These are phyloP conservation scores for Carabus problematicus DNA, from an alignment of 2,888 invertebrate species.

Conservation along the genomic window DNA sequence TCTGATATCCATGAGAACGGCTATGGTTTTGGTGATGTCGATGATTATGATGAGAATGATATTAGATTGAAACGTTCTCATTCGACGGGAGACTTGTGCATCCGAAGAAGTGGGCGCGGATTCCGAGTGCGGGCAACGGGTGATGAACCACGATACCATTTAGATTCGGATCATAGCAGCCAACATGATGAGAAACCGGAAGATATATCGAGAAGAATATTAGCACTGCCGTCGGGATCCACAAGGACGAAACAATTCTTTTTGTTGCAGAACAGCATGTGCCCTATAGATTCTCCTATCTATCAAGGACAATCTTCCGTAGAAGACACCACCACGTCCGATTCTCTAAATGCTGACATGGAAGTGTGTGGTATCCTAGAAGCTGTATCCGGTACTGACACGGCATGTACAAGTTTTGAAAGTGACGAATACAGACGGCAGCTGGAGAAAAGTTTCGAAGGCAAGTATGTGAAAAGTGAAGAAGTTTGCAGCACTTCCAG, in stretches of 20 bases:
- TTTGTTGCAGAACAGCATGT: constrained; percentile 53
- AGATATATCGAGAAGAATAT: constrained; percentile 57
- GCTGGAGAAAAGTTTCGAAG: constrained; percentile 42
- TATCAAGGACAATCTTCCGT: constrained; percentile 60
- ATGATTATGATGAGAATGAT: constrained; percentile 57
- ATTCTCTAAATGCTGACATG: constrained; percentile 62
- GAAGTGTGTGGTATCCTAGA: constrained; percentile 61
- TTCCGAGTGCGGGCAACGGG: constrained; percentile 53
- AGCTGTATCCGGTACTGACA: constrained; percentile 52
- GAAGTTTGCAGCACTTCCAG: constrained; percentile 40
- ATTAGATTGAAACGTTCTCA: constrained; percentile 59
- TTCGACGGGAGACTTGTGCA: constrained; percentile 62
- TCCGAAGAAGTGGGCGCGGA: constrained; percentile 54
- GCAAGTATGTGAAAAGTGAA: constrained; percentile 44
- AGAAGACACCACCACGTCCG: constrained; percentile 61
- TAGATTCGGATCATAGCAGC: constrained; percentile 63
- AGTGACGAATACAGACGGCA: constrained; percentile 41
- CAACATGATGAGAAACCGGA: constrained; percentile 64
- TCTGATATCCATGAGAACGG: constrained; percentile 64
- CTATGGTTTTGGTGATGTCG: constrained; percentile 55
- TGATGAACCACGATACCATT: constrained; percentile 60
- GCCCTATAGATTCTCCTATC: constrained; percentile 53
- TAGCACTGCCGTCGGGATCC: constrained; percentile 56
- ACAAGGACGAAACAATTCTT: constrained; percentile 54
- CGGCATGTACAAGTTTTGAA: constrained; percentile 47